A percentile compares a stretch with the other conserved stretches of the same genome.
Conservation (phyloP, 2,888 invertebrate genomes). For the Macrophya annulata region DNA sequence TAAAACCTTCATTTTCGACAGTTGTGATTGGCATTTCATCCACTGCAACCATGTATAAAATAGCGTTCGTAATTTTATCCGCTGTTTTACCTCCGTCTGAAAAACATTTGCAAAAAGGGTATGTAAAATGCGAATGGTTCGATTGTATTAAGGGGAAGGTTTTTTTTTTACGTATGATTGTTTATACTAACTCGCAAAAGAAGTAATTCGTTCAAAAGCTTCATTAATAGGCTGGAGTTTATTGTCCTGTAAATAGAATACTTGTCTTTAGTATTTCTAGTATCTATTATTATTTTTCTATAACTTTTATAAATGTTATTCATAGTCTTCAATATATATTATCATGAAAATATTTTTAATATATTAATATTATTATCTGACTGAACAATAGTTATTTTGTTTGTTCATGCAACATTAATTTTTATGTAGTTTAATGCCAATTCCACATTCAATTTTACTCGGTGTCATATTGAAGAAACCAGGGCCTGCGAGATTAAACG, state of each 20-base stretch:
- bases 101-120: not conserved
- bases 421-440: no score
- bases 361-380: no score
- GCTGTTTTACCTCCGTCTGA: not conserved
- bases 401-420: no score
- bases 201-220: not conserved
- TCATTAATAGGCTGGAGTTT: slow-evolving; percentile 36
- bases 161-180: no score
- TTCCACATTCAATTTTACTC: no score
- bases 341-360: no score
- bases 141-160: no score
- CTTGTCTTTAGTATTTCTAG: slow-evolving; percentile 39
- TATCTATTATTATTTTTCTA: not conserved
- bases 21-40: slow-evolving; percentile 36
- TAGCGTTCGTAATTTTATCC: not conserved
- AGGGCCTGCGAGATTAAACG: no score
- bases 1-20: slow-evolving; percentile 49
- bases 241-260: slow-evolving; percentile 20
- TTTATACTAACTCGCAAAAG: not conserved
- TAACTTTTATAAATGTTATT: not conserved
- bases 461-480: no score
- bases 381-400: no score
- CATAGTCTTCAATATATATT: no score
- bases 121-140: no score
- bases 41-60: slow-evolving; percentile 37